These are phyloP conservation scores for Pan paniscus DNA, from an alignment of 2,113 vertebrate species.

Conservation along the genomic window DNA sequence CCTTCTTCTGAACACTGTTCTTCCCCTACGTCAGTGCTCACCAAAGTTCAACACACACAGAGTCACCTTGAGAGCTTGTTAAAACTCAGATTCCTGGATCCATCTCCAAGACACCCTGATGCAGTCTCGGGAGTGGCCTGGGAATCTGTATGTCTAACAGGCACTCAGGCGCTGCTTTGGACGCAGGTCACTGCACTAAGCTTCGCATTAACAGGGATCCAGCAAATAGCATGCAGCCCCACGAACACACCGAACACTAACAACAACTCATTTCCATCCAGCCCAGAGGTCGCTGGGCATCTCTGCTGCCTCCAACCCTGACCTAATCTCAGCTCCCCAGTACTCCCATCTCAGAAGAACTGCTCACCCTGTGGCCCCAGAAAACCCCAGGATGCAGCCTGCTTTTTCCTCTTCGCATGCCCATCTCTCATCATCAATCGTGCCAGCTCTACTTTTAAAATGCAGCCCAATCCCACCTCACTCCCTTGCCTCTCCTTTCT, in stretches of 20 bases:
- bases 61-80: background rate
- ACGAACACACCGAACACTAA: fast-evolving
- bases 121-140: background rate
- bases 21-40: background rate
- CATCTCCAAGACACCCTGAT: background rate
- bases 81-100: background rate
- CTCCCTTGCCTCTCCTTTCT: background rate
- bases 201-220: background rate
- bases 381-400: background rate
- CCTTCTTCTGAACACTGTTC: background rate
- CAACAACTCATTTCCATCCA: fast-evolving
- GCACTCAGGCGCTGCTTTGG: background rate
- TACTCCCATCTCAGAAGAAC: fast-evolving
- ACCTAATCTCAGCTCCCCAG: background rate
- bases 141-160: background rate
- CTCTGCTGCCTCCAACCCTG: too few relatives aligned
- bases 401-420: background rate
- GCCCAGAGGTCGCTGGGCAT: background rate
- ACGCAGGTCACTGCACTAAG: background rate
- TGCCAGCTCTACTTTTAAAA: background rate
- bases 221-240: background rate
- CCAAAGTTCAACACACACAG: background rate
- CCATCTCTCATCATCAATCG: too few relatives aligned
- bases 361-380: background rate
- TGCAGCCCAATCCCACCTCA: background rate